Conservation (phyloP, 1,140 invertebrate genomes). For the Habropoda laboriosa region DNA sequence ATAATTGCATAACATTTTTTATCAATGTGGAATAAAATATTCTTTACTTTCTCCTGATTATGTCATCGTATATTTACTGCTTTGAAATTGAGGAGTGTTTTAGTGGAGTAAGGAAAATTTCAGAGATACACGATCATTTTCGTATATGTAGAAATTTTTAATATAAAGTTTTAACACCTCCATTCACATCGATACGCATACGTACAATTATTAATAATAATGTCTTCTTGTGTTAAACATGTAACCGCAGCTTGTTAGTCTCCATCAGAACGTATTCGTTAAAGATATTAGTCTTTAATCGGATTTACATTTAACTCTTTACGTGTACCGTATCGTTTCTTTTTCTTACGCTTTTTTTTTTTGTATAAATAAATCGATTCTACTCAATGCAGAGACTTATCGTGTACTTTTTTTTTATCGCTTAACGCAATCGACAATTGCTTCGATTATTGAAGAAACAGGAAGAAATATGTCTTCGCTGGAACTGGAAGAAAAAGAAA, state of each 20-base stretch:
- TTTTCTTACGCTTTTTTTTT: slow-evolving; percentile 45
- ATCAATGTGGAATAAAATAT: neutral
- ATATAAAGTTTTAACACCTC: slow-evolving; percentile 63
- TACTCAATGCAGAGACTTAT: neutral
- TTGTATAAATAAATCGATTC: slow-evolving; percentile 70
- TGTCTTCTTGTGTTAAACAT: slow-evolving; percentile 56
- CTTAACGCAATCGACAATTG: neutral
- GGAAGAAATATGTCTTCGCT: neutral
- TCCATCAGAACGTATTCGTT: slow-evolving; percentile 71
- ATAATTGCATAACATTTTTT: neutral
- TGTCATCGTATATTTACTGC: too few relatives aligned
- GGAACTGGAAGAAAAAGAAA: slow-evolving; percentile 36
- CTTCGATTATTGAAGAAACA: neutral
- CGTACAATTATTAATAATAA: slow-evolving; percentile 67
- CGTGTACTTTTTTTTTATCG: neutral
- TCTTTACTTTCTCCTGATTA: neutral
- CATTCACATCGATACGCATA: slow-evolving; percentile 64
- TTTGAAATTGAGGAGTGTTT: neutral
- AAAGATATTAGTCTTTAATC: slow-evolving; percentile 73
- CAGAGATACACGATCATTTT: slow-evolving; percentile 10
- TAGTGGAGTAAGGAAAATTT: neutral
- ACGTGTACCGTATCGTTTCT: slow-evolving; percentile 41
- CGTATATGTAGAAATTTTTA: slow-evolving; percentile 63
- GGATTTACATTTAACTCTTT: slow-evolving; percentile 51
- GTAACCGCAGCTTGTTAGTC: slow-evolving; percentile 79